Evolutionary conservation across 2,888 invertebrate genomes (phyloP), one percentile per base, ranked within the genome.

Genomic region (Mythimna ferrago): DNA sequence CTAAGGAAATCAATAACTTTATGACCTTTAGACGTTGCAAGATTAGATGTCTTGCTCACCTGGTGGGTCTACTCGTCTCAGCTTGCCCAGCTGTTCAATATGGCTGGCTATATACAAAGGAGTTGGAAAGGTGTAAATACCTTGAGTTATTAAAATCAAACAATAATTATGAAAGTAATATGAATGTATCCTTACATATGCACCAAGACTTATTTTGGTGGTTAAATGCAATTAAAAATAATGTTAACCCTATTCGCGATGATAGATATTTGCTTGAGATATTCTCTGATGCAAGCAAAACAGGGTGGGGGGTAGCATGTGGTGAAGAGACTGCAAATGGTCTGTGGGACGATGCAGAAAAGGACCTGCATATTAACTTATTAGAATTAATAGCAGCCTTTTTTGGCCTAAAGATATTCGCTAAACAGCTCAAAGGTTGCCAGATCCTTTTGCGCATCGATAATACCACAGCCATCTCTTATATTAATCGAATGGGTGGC

Each of bases 271-370:
- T 61, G 14, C 3, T 61, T 41, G 41, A 61, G 14, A 61, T 61
- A 41, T 61, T 62, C 6, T 63, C 63, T 32, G 48, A 63, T 48
- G 63, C 48, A 6, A 63, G 63, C 51, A 53, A 65, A 65, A 11
- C 2, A 16, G 35, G 54, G 21, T 54, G 21, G 54, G 54, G 54
- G 54, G 54, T 21, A n/a, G 54, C 21, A 11, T 54, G 54, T 11
- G 54, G 54, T 10, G 11, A 54, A 21, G 54, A 21, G 9, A 54
- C 54, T 21, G 54, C 54, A 54, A 54, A 21, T 11, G 54, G 54
- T 10, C 21, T 10, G 21, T 54, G 54, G 54, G 53, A 9, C n/a
- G 3, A 7, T 53, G 1, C 53, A 53, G 53, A 53, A 53, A 53
- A 53, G n/a, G n/a, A n/a, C 0, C n/a, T 53, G 53, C 53, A 53